These are phyloP conservation scores for Stictocephala bisonia DNA, from an alignment of 2,888 invertebrate genomes.

Conservation along the genomic window DNA sequence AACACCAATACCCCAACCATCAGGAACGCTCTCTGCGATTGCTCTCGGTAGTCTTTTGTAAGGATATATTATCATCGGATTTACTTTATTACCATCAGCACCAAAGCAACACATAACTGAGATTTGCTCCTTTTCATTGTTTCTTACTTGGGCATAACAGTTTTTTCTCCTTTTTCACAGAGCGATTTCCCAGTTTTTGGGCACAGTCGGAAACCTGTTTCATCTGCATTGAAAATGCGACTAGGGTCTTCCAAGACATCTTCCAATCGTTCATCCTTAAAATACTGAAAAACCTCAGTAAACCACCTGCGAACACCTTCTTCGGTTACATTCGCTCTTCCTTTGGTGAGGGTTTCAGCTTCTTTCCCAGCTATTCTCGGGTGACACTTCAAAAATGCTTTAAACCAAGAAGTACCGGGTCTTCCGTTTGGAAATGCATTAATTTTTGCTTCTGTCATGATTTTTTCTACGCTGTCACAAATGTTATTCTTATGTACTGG, in stretches of 20 bases:
- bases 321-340: slow-evolving; percentile 16
- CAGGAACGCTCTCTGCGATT: slow-evolving; percentile 18
- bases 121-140: slow-evolving; percentile 20
- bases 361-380: slow-evolving; percentile 6
- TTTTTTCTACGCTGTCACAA: background rate
- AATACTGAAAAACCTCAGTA: background rate
- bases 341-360: slow-evolving; percentile 16
- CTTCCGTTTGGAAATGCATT: slow-evolving; percentile 6
- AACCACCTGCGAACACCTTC: background rate
- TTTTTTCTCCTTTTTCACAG: slow-evolving; percentile 11
- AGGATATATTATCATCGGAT: background rate
- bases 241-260: background rate
- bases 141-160: background rate
- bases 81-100: slow-evolving; percentile 1
- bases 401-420: slow-evolving; percentile 12
- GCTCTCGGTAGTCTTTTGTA: slow-evolving; percentile 23
- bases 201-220: background rate
- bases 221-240: slow-evolving; percentile 4
- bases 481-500: background rate
- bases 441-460: background rate
- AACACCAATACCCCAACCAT: background rate
- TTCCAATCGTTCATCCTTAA: background rate
- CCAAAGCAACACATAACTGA: slow-evolving; percentile 16
- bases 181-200: slow-evolving; percentile 19
- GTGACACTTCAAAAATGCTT: slow-evolving; percentile 14